phyloP scores from a whole-genome alignment of 1,140 invertebrate species.

The Drosophila pachea region DNA sequence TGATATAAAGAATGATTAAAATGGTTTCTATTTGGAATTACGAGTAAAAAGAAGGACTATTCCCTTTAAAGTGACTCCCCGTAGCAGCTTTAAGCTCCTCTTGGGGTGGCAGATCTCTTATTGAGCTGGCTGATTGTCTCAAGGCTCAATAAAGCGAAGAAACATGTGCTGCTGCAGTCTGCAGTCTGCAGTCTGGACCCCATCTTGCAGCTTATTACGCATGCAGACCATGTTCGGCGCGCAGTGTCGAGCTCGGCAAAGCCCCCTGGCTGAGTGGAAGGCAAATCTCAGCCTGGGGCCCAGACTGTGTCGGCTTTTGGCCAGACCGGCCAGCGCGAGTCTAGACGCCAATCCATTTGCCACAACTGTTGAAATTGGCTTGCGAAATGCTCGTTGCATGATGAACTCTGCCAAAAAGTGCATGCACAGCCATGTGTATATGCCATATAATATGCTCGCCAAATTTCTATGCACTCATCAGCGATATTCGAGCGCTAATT shows the following conservation, averaged over 20 bases:
- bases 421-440: neutral
- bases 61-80: no score
- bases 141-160: neutral
- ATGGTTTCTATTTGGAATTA: no score
- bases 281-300: conserved; percentile 54
- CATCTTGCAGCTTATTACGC: conserved; percentile 52
- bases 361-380: conserved; percentile 15
- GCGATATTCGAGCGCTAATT: conserved; percentile 31
- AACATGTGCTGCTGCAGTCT: no score
- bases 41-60: no score
- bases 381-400: conserved; percentile 8
- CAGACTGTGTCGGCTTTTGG: no score
- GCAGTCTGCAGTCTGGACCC: neutral
- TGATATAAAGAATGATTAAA: no score
- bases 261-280: conserved; percentile 31
- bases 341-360: conserved; percentile 36
- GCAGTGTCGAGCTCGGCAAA: conserved; percentile 38
- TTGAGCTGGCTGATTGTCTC: neutral
- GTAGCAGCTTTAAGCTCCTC: no score
- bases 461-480: neutral
- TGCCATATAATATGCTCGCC: neutral
- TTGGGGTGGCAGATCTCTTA: neutral
- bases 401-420: conserved; percentile 18
- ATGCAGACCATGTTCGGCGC: conserved; percentile 65
- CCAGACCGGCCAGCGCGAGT: neutral